phyloP scores from a whole-genome alignment of 2,797 vertebrate species.

The Channallabes apus region DNA sequence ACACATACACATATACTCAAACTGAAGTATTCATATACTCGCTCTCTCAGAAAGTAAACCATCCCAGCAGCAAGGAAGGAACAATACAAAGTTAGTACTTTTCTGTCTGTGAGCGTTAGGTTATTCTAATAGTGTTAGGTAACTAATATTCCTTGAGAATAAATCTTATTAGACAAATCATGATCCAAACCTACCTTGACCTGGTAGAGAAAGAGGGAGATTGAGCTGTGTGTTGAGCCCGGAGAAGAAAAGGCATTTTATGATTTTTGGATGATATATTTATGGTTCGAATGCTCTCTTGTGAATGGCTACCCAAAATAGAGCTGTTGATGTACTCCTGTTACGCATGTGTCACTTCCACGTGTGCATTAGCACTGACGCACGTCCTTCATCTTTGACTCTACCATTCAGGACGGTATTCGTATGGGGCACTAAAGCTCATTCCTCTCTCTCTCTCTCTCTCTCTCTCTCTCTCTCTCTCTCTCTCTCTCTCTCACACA shows the following conservation, averaged over 20 bases:
- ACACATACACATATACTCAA: too few relatives aligned
- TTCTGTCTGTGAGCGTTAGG: background rate
- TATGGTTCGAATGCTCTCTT: constrained; percentile 60
- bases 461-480: constrained; percentile 42
- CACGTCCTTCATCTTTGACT: constrained; percentile 67
- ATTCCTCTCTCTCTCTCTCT: background rate
- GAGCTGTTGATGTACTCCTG: constrained; percentile 45
- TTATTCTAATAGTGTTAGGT: too few relatives aligned
- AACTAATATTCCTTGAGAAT: background rate
- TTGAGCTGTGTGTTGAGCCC: constrained; percentile 49
- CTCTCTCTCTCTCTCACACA: constrained; percentile 45
- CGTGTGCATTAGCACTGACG: constrained; percentile 61
- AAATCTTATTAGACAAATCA: background rate
- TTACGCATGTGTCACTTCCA: constrained; percentile 63
- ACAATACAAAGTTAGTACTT: background rate
- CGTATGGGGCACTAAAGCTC: constrained; percentile 31
- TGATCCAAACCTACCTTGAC: constrained; percentile 66
- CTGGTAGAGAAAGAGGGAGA: constrained; percentile 52
- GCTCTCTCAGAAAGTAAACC: too few relatives aligned
- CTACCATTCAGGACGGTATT: constrained; percentile 61
- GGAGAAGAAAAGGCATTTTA: constrained; percentile 64
- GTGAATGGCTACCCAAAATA: constrained; percentile 78
- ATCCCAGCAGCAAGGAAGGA: background rate
- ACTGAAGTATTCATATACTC: too few relatives aligned
- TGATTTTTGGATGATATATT: constrained; percentile 66